A percentile compares a stretch with the other conserved stretches of the same genome.
Conservation (phyloP, 1,140 invertebrate species). For the Holotrichia oblita region DNA sequence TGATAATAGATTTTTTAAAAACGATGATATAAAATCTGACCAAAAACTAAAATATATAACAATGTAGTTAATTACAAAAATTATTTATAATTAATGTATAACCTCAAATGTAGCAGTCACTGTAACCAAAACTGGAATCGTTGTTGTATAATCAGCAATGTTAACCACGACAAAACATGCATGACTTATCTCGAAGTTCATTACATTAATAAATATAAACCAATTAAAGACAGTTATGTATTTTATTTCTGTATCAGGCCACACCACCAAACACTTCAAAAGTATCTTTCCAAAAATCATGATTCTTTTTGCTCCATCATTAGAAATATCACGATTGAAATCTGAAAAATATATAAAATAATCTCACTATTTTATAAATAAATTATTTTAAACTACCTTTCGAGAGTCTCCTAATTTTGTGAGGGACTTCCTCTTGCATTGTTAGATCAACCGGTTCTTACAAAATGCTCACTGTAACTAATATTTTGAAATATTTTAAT, state of each 20-base stretch:
- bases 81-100: not conserved
- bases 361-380: no score
- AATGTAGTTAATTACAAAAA: not conserved
- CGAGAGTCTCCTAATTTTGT: not conserved
- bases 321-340: not conserved
- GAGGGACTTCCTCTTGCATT: no score
- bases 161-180: not conserved
- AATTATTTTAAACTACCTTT: no score
- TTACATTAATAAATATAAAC: not conserved
- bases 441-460: no score
- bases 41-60: not conserved
- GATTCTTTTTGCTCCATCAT: not conserved
- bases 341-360: no score
- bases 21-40: not conserved
- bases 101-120: constrained; percentile 8
- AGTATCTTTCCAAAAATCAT: not conserved
- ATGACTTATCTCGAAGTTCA: not conserved
- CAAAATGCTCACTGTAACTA: no score
- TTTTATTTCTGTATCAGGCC: constrained; percentile 4
- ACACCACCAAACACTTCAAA: not conserved
- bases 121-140: not conserved
- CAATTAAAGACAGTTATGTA: not conserved
- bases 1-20: constrained; percentile 4
- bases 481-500: no score
- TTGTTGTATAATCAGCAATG: not conserved